Evolutionary conservation across 2,113 vertebrate species (phyloP).

Genomic region (Chionodraco myersi): DNA sequence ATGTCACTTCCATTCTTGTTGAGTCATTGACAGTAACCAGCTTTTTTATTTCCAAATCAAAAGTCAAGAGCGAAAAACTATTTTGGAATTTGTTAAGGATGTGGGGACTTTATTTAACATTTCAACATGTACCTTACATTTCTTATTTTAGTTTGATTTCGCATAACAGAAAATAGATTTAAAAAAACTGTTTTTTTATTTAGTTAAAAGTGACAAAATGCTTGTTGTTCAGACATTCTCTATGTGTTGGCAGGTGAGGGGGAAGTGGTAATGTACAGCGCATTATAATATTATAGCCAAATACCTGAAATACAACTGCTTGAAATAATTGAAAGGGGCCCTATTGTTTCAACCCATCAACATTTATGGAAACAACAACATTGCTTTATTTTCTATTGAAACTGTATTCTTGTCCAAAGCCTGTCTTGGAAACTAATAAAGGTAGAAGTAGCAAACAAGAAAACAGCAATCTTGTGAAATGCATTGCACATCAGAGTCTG

Average conservation of each 20-base stretch:
- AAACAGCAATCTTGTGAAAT: no score
- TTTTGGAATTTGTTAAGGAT: not conserved
- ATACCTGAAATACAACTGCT: no score
- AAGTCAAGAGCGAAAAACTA: not conserved
- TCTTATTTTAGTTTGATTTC: not conserved
- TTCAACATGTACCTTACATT: not conserved
- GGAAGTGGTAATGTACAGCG: no score
- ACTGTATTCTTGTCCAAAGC: not conserved
- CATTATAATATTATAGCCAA: no score
- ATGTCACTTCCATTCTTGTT: constrained; percentile 33
- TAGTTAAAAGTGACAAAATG: not conserved
- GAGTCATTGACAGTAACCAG: constrained; percentile 34
- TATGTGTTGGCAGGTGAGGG: not conserved
- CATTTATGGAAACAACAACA: not conserved
- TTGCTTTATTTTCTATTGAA: not conserved
- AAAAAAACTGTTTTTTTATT: no score
- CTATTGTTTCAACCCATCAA: no score
- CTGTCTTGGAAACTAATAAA: not conserved
- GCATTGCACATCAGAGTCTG: no score
- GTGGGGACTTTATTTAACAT: not conserved
- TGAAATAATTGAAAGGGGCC: no score
- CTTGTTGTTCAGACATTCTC: not conserved
- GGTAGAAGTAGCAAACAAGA: not conserved
- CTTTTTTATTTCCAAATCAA: constrained; percentile 11
- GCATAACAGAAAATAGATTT: not conserved